phyloP scores from a whole-genome alignment of 2,888 invertebrate genomes.

The Idaea straminata region DNA sequence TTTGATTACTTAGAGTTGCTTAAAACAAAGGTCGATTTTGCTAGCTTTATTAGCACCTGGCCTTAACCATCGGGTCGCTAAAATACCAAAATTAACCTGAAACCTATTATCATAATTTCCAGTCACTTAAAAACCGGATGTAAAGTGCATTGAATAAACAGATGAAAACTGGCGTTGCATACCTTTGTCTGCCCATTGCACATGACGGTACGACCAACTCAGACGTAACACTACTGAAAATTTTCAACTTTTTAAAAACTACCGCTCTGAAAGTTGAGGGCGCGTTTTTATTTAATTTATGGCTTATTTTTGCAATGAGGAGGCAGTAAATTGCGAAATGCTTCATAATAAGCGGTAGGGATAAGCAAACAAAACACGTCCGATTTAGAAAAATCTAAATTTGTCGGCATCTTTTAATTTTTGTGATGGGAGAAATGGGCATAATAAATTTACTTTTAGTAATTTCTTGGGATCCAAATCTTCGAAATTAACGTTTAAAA shows the following conservation, averaged over 20 bases:
- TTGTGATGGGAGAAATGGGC: too few relatives aligned
- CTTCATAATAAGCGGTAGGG: not conserved
- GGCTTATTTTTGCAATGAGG: not conserved
- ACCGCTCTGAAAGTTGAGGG: not conserved
- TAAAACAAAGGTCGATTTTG: too few relatives aligned
- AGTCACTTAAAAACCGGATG: not conserved
- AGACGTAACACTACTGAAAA: not conserved
- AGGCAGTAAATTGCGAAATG: not conserved
- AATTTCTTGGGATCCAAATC: too few relatives aligned
- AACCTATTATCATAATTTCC: not conserved
- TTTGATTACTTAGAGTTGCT: too few relatives aligned
- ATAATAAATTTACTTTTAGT: too few relatives aligned
- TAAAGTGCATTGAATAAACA: not conserved
- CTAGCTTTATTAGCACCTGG: too few relatives aligned
- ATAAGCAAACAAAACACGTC: too few relatives aligned
- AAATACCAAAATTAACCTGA: not conserved
- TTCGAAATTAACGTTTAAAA: too few relatives aligned
- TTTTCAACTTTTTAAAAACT: not conserved
- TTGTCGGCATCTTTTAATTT: too few relatives aligned
- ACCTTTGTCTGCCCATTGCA: not conserved
- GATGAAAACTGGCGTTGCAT: not conserved
- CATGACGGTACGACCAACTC: not conserved
- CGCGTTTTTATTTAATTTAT: not conserved
- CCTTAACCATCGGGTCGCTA: too few relatives aligned
- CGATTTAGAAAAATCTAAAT: too few relatives aligned